A percentile compares a stretch with the other conserved stretches of the same genome.
Evolutionary conservation across 1,140 invertebrate species (phyloP).

Genomic region (Belonocnema kinseyi): DNA sequence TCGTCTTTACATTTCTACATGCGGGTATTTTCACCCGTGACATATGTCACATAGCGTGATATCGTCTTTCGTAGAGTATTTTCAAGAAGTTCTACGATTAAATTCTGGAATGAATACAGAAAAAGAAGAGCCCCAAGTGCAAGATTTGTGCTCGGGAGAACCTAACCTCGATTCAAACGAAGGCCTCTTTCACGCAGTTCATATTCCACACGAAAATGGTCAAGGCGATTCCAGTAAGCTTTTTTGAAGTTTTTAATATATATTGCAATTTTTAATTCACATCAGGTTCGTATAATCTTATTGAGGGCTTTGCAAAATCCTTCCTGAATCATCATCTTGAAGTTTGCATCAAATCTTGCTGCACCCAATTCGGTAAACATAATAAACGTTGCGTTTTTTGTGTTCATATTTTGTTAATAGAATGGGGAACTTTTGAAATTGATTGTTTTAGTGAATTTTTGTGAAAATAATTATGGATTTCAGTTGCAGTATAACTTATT

Average conservation of each 20-base stretch:
- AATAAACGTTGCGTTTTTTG: too few relatives aligned
- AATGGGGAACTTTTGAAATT: too few relatives aligned
- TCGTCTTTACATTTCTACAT: background rate
- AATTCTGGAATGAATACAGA: slow-evolving; percentile 47
- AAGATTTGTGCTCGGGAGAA: slow-evolving; percentile 31
- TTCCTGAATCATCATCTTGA: background rate
- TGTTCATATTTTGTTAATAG: too few relatives aligned
- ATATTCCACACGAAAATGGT: slow-evolving; percentile 57
- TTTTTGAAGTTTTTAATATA: slow-evolving; percentile 6
- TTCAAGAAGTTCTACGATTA: slow-evolving; percentile 38
- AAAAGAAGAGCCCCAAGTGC: slow-evolving; percentile 36
- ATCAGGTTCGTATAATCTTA: background rate
- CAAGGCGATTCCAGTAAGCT: slow-evolving; percentile 44
- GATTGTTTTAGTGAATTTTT: too few relatives aligned
- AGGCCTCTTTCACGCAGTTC: slow-evolving; percentile 63
- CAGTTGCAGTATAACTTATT: background rate
- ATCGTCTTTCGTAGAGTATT: slow-evolving; percentile 37
- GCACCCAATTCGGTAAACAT: too few relatives aligned
- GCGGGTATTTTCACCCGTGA: slow-evolving; percentile 26
- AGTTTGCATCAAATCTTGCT: background rate
- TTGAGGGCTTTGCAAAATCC: background rate
- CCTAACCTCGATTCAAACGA: slow-evolving; percentile 44
- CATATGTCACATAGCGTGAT: slow-evolving; percentile 41
- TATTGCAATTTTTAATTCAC: slow-evolving; percentile 24
- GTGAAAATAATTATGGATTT: too few relatives aligned